Evolutionary conservation across 1,140 invertebrate genomes (phyloP), one percentile per base, ranked within the genome.

Genomic region (Bradynema listronoti): DNA sequence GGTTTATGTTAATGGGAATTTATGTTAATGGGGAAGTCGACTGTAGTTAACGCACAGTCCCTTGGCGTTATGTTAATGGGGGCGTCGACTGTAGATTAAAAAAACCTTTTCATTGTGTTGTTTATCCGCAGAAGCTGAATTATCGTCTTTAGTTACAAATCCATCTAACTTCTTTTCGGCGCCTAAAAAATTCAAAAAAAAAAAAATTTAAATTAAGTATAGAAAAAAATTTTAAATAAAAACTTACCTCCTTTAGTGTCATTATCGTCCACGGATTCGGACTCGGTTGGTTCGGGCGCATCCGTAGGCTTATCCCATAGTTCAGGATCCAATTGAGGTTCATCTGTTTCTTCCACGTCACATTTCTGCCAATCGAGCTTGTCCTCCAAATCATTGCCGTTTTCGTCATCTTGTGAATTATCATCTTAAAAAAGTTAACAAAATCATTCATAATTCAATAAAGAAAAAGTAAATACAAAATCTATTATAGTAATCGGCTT

Each of bases 311-410:
- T 59, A 42, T 75, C 68, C 73, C 76, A 77, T 22, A 77, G 49
- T 19, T 77, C 61, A 19, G 74, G 74, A 53, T 77, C 74, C 11
- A 77, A 43, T 51, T 77, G 71, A 22, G 61, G 61, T n/a, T 77
- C 76, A 25, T 77, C 73, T 34, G 65, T 47, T 14, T 77, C 62
- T 6, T 77, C 76, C 14, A 77, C 73, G 7, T 82, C 71, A 41
- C 82, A 80, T 27, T 78, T 75, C 51, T 82, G 70, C 52, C 81
- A 71, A 25, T 79, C 68, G 6, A 65, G 46, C 19, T 63, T 19
- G n/a, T 79, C 69, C 46, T 77, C 68, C 30, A 78, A 74, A 14
- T 80, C 71, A 39, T 62, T 39, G 41, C 69, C 60, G 14, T 52
- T 30, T 16, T 69, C 60, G 11, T 71, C 56, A 1, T 56, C 56